A percentile compares a stretch with the other conserved stretches of the same genome.
These are phyloP conservation scores for Eurystomus gularis DNA, from an alignment of 2,113 vertebrate genomes.

Conservation along the genomic window DNA sequence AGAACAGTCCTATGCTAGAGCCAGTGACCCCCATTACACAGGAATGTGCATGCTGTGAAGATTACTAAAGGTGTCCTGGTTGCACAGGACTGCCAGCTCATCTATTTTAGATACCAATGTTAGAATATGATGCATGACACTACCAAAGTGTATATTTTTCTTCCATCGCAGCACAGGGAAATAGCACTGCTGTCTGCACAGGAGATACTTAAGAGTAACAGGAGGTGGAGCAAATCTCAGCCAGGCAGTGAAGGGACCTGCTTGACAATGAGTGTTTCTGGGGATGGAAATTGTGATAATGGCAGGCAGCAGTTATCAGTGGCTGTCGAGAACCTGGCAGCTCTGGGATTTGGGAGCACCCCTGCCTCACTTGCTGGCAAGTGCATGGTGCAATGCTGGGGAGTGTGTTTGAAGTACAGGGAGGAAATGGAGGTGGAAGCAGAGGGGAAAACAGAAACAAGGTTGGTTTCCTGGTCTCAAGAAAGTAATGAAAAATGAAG, in stretches of 20 bases:
- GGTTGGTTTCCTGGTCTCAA: background rate
- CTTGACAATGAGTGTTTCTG: background rate
- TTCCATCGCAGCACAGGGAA: background rate
- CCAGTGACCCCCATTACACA: background rate
- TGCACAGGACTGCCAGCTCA: background rate
- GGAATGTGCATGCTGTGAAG: background rate
- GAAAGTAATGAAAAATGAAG: background rate
- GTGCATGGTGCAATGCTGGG: background rate
- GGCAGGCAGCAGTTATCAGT: background rate
- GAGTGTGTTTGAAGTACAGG: background rate
- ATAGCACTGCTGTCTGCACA: background rate
- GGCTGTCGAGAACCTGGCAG: background rate
- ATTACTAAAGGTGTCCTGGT: background rate
- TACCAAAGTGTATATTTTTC: background rate
- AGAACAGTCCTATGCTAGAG: background rate
- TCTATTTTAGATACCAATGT: background rate
- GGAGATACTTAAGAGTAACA: background rate
- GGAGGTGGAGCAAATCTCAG: background rate
- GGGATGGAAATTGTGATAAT: background rate
- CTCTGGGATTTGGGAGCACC: rapidly evolving
- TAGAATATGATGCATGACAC: background rate
- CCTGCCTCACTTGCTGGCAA: background rate
- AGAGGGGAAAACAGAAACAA: background rate
- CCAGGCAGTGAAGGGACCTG: background rate
- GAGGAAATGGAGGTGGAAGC: background rate